Conservation (phyloP, 2,113 vertebrate species). For the Theropithecus gelada region DNA sequence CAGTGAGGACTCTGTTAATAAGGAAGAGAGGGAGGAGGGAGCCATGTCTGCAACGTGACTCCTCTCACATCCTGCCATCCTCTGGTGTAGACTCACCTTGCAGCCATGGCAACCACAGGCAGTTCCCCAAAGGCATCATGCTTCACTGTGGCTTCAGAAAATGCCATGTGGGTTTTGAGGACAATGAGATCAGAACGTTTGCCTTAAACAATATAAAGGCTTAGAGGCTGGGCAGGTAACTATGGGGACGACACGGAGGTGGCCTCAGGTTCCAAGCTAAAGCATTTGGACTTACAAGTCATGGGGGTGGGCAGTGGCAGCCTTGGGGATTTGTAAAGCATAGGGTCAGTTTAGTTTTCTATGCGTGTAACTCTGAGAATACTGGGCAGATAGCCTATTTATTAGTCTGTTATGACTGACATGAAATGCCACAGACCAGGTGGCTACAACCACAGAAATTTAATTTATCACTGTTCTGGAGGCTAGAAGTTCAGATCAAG, state of each 20-base stretch:
- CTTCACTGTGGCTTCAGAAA: background rate
- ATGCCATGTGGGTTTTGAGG: background rate
- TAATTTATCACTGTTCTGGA: background rate
- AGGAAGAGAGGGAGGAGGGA: background rate
- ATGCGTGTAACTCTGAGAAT: background rate
- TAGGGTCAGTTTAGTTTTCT: background rate
- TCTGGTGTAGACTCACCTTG: background rate
- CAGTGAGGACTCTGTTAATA: background rate
- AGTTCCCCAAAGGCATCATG: background rate
- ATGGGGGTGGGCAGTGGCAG: background rate
- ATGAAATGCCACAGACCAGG: background rate
- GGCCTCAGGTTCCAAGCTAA: background rate
- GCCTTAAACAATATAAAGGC: background rate
- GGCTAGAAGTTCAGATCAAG: background rate
- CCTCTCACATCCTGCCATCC: background rate
- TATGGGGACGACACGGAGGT: fast-evolving
- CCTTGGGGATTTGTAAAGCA: background rate
- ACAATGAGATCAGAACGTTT: background rate
- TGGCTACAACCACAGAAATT: background rate
- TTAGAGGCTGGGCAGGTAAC: background rate
- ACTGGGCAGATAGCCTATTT: background rate
- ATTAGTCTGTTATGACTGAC: background rate
- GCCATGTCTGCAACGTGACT: background rate
- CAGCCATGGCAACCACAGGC: background rate
- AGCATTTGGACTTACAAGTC: background rate